Conservation (phyloP, 2,888 invertebrate genomes). For the Noctua janthina region DNA sequence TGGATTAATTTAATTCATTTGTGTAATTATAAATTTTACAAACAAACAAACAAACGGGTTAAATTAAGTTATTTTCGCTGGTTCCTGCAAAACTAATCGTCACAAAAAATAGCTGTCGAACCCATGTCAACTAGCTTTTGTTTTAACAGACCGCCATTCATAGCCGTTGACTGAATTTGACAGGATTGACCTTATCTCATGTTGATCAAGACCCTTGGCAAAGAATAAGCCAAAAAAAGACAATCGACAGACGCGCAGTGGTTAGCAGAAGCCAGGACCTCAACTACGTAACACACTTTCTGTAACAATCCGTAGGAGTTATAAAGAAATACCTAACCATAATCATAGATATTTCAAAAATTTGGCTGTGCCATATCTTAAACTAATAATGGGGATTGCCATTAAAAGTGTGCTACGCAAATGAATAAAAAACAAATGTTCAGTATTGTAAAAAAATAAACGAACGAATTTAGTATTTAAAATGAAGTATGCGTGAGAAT, state of each 20-base stretch:
- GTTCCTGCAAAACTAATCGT: background rate
- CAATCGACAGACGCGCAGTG: background rate
- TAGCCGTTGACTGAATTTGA: background rate
- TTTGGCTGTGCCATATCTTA: too few species aligned
- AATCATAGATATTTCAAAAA: background rate
- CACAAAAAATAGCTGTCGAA: background rate
- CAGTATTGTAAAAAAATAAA: background rate
- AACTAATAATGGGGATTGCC: accelerated
- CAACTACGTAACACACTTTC: background rate
- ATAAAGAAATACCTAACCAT: background rate
- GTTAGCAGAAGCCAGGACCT: background rate
- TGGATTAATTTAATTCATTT: too few species aligned
- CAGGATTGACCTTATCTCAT: background rate
- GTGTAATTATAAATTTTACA: too few species aligned
- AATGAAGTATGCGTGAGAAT: background rate
- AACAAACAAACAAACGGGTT: background rate
- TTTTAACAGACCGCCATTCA: background rate
- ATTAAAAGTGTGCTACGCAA: background rate
- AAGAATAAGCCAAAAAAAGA: background rate
- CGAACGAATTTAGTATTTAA: background rate
- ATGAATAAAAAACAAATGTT: background rate
- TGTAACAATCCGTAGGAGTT: background rate
- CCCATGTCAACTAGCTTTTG: background rate
- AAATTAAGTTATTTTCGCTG: background rate
- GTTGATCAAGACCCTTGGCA: background rate